Evolutionary conservation across 2,797 vertebrate genomes (phyloP), one percentile per base, ranked within the genome.

Genomic region (Astyanax mexicanus): DNA sequence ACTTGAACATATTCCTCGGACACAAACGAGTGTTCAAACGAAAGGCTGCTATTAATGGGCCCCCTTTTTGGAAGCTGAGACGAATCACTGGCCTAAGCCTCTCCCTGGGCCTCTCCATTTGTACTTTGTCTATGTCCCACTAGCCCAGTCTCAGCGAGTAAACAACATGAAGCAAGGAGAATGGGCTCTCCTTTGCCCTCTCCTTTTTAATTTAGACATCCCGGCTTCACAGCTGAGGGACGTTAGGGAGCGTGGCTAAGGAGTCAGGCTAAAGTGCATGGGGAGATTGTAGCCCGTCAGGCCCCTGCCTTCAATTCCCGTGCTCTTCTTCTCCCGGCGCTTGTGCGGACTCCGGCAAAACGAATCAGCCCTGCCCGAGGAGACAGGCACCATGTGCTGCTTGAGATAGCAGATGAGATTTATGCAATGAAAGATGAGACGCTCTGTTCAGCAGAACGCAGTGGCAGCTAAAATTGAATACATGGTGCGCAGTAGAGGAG

Each of bases 321-420:
- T 23, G 35, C 57, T 25, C 51, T 19, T 35, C 25, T 52, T 62
- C 35, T 58, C 64, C 47, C 45, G 3, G 13, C 17, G 7, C 45
- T 69, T 38, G 51, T 49, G 15, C 25, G 52, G 58, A 61, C 68
- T 47, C 69, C 72, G 61, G 69, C 75, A 67, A 72, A 72, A 77
- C 68, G 21, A 72, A 77, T 72, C 73, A 64, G 32, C 66, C 68
- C 73, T 38, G 58, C 64, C 55, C 71, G 64, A 74, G 25, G 29
- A 80, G 78, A 77, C 29, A 7, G 19, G 75, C 71, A 68, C 49
- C 60, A 67, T 78, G 72, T 68, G 88, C 88, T 86, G 89, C 88
- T 89, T 87, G 88, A 83, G 87, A 88, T 84, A 89, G 89, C 89
- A 89, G 81, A 80, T 79, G 84, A 88, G 88, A 91, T 90, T 88